phyloP scores from a whole-genome alignment of 2,797 vertebrate species.

The Ispidina lecontei region DNA sequence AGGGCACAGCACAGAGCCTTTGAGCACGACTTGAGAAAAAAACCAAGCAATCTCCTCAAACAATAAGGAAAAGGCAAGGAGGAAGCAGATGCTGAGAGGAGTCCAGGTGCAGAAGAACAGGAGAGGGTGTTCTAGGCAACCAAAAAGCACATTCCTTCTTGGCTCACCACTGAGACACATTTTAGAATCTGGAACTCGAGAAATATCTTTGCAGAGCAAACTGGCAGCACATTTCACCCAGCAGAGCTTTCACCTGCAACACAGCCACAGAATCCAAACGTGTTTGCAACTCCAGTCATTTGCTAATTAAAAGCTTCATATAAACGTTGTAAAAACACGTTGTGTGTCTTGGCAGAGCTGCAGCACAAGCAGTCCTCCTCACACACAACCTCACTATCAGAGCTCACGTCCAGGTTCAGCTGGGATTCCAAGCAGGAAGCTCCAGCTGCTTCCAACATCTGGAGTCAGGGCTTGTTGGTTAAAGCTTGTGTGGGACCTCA shows the following conservation, averaged over 20 bases:
- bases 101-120: background rate
- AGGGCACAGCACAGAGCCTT: background rate
- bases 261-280: background rate
- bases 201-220: background rate
- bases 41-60: background rate
- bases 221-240: background rate
- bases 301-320: background rate
- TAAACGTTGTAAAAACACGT: background rate
- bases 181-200: background rate
- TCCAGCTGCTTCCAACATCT: background rate
- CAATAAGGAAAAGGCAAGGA: background rate
- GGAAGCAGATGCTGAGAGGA: background rate
- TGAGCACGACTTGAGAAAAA: background rate
- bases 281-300: background rate
- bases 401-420: background rate
- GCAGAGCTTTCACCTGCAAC: background rate
- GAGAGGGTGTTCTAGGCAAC: background rate
- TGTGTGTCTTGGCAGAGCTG: accelerated
- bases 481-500: background rate
- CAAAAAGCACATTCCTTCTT: background rate
- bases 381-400: background rate
- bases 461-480: background rate
- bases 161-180: background rate
- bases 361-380: background rate
- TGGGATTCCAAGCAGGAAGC: background rate